phyloP scores from a whole-genome alignment of 2,113 vertebrate species.

The Pelvicachromis taeniatus region DNA sequence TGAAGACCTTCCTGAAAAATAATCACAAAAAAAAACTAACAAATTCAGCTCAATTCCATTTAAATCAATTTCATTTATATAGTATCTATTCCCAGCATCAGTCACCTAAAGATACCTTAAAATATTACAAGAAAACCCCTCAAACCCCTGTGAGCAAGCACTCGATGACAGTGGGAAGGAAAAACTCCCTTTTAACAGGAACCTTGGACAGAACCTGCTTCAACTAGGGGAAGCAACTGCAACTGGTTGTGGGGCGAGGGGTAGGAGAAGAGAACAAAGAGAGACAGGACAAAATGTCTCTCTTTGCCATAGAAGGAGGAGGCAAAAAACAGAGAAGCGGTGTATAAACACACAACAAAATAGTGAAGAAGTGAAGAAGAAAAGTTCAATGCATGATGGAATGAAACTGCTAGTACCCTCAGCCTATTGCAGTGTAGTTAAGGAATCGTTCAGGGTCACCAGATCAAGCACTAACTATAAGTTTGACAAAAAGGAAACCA shows the following conservation, averaged over 20 bases:
- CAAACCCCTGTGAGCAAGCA: neutral
- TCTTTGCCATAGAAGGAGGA: neutral
- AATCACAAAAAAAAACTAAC: neutral
- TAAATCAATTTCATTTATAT: neutral
- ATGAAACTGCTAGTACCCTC: neutral
- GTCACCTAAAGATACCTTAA: neutral
- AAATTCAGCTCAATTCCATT: neutral
- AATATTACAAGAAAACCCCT: neutral
- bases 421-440: neutral
- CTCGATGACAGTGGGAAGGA: neutral
- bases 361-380: neutral
- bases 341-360: neutral
- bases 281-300: neutral
- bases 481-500: neutral
- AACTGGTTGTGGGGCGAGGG: neutral
- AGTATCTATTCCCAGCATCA: neutral
- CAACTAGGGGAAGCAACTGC: neutral
- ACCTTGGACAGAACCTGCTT: neutral
- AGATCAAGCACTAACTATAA: neutral
- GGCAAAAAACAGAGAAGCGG: neutral
- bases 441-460: neutral
- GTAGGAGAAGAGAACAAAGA: neutral
- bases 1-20: neutral
- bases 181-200: neutral
- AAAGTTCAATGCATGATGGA: neutral